Conservation (phyloP, 2,888 invertebrate genomes). For the Protonemura montana region DNA sequence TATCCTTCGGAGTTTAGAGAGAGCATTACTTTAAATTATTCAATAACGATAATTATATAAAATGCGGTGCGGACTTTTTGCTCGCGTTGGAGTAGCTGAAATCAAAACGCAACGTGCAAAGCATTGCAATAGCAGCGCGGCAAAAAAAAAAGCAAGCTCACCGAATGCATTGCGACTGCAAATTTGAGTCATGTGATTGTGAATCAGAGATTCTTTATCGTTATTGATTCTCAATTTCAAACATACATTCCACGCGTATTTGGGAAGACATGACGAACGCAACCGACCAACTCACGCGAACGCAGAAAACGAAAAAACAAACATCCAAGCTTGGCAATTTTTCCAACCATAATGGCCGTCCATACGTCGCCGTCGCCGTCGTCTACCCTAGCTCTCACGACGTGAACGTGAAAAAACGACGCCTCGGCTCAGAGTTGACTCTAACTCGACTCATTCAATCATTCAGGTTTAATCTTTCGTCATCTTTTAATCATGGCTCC, state of each 20-base stretch:
- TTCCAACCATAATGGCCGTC: background rate
- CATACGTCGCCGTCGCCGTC: background rate
- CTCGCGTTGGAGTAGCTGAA: background rate
- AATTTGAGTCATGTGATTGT: background rate
- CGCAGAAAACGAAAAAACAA: background rate
- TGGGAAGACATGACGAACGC: background rate
- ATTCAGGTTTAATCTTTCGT: slow-evolving; percentile 25
- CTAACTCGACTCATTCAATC: slow-evolving; percentile 12
- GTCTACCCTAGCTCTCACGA: background rate
- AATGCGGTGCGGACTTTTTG: background rate
- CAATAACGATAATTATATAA: background rate
- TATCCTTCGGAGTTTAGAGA: slow-evolving; percentile 12
- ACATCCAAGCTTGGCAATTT: background rate
- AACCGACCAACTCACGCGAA: background rate
- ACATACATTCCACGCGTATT: background rate
- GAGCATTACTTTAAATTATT: slow-evolving; percentile 12
- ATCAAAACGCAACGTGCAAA: background rate
- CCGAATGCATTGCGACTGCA: background rate
- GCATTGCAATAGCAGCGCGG: background rate
- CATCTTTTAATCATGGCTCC: slow-evolving; percentile 28
- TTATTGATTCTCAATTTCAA: background rate
- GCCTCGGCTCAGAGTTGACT: background rate
- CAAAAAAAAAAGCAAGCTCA: background rate
- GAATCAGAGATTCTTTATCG: slow-evolving; percentile 7
- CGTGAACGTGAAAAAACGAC: background rate